Percentiles rank a stretch among this genome's conserved stretches.
Conservation (phyloP, 2,797 vertebrate genomes). For the Sebastes taczanowskii region DNA sequence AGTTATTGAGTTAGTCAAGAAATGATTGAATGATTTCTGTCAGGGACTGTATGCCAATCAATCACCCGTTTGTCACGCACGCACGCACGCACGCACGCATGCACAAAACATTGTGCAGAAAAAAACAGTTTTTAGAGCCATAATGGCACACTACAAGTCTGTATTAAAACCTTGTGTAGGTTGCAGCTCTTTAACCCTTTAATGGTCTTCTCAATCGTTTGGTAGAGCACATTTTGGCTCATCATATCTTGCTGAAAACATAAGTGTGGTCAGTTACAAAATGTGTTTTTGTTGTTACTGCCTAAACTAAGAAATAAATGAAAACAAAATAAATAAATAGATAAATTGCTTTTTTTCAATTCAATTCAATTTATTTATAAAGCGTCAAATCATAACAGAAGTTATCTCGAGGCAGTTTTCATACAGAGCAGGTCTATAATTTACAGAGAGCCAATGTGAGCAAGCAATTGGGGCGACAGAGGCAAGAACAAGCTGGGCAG, state of each 20-base stretch:
- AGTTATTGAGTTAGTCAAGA: neutral
- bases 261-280: neutral
- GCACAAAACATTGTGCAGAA: neutral
- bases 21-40: neutral
- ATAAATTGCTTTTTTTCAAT: no score
- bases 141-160: neutral
- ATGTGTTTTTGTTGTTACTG: neutral
- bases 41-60: neutral
- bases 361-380: no score
- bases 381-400: no score
- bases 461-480: no score
- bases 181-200: neutral
- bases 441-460: no score
- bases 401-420: no score
- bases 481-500: no score
- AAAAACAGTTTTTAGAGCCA: neutral
- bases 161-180: no score
- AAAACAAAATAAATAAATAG: no score
- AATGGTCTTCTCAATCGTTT: neutral
- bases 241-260: neutral
- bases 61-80: neutral
- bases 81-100: neutral
- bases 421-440: no score
- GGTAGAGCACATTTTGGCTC: neutral
- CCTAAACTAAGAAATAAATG: neutral